Evolutionary conservation across 2,113 vertebrate species (phyloP), one percentile per base, ranked within the genome.

Genomic region (Hippopotamus amphibius): DNA sequence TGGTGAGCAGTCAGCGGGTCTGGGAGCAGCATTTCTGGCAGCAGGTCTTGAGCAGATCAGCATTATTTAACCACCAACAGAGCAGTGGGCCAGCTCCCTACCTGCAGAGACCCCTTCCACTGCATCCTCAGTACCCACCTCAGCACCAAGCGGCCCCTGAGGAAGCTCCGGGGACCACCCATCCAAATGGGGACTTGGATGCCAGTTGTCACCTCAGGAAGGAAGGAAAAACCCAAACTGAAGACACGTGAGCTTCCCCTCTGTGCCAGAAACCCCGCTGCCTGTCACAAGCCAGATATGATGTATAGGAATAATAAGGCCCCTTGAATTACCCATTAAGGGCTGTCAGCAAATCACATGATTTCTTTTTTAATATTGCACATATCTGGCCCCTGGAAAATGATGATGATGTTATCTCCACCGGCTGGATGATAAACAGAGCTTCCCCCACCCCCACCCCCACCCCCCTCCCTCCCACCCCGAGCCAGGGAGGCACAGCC

Each of bases 281-380:
- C 95, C 97, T 93, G 86, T 97, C 88, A 80, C 77, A 37, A 61
- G 74, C 81, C 97, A 88, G 81, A 63, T 59, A 85, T 96, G 96
- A 97, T 95, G 24, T 50, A 97, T 55, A 66, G 77, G 81, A 82
- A 91, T 94, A 96, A 97, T 98, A 96, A 96, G 90, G 76, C 90
- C 80, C 85, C 48, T 92, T 93, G 95, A 93, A 95, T 97, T 95
- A 46, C 90, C 66, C 88, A 96, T 90, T 97, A 97, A 91, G 84
- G 86, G 92, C 90, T 97, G 96, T 94, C 97, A 93, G 92, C 96
- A 95, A 94, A 96, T 97, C 93, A 88, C 80, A 90, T 65, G 87
- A 88, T 80, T 96, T 97, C 81, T 50, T 95, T 96, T 97, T 97
- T 96, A 97, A 97, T 97, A 97, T 94, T 94, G 71, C 57, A 90